Evolutionary conservation across 2,888 invertebrate genomes (phyloP), one percentile per base, ranked within the genome.

Genomic region (Tetranychus piercei): DNA sequence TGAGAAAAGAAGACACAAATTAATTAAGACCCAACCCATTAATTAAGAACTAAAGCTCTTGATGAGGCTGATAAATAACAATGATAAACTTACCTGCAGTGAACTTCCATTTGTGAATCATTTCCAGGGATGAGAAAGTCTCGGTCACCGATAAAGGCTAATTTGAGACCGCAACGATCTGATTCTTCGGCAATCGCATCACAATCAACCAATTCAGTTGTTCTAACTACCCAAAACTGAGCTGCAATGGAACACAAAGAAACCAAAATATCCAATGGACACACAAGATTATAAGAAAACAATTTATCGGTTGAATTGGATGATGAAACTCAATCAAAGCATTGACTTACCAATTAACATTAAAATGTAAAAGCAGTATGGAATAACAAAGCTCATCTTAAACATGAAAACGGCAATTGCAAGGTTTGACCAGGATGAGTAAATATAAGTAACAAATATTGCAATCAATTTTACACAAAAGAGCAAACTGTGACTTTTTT

Each of bases 91-190:
- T 71, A 74, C 74, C 22, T 45, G 74, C 74, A 74, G 23, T 74
- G 70, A 5, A 20, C n/a, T 11, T 74, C 44, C 74, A 74, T 74
- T 70, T 74, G 44, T 22, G 43, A 5, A 22, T 74, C 45, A 74
- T 74, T 71, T 20, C 44, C 34, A 18, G 74, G 74, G 11, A 74
- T 55, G 3, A 74, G 7, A n/a, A 70, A 20, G 64, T 74, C 74
- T 23, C 74, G 44, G 34, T 74, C 74, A n/a, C 74, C 74, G 6
- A 74, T 44, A 22, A 71, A 70, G 22, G 70, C 70, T 1, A 74
- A 20, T 45, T 74, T 74, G 11, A 11, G 44, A 8, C 70, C 20
- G 34, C 74, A 74, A 1, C 69, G 23, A 45, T 74, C 74, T 22
- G 55, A 55, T 18, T 74, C 74, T 7, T 70, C 70, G 6, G 55